Conservation (phyloP, 1,140 invertebrate genomes). For the Pteromalus puparum region DNA sequence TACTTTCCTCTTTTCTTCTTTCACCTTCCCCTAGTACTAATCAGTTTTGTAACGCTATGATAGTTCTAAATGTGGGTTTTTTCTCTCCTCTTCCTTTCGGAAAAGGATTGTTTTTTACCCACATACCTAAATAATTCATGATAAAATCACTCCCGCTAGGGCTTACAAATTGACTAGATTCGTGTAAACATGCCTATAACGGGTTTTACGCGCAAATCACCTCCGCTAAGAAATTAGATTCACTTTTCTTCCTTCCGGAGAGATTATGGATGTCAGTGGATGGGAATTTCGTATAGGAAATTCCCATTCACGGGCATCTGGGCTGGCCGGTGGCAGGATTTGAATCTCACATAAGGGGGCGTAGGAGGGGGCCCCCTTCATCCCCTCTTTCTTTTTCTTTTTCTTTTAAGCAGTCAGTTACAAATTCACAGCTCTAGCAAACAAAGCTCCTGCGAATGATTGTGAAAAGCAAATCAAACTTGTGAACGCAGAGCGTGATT, state of each 20-base stretch:
- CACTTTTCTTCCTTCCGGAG: background rate
- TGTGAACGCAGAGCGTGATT: too few species aligned
- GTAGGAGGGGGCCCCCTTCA: too few species aligned
- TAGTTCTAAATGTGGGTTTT: background rate
- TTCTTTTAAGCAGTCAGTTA: too few species aligned
- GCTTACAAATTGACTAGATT: background rate
- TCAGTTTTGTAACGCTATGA: background rate
- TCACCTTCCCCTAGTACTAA: too few species aligned
- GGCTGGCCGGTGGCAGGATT: too few species aligned
- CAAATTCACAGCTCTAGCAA: too few species aligned
- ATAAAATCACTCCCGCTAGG: conserved; percentile 1
- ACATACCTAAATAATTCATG: background rate
- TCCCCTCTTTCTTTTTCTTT: too few species aligned
- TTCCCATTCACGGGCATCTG: too few species aligned
- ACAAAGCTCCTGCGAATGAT: too few species aligned
- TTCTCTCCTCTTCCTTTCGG: background rate
- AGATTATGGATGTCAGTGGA: background rate
- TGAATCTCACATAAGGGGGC: too few species aligned
- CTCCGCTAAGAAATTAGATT: background rate
- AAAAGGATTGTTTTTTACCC: background rate
- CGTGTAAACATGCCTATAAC: background rate
- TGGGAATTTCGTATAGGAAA: too few species aligned
- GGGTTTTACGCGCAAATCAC: background rate
- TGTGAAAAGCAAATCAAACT: too few species aligned
- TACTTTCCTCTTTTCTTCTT: background rate